Evolutionary conservation across 2,888 invertebrate species (phyloP).

Genomic region (Silvanus unidentatus): DNA sequence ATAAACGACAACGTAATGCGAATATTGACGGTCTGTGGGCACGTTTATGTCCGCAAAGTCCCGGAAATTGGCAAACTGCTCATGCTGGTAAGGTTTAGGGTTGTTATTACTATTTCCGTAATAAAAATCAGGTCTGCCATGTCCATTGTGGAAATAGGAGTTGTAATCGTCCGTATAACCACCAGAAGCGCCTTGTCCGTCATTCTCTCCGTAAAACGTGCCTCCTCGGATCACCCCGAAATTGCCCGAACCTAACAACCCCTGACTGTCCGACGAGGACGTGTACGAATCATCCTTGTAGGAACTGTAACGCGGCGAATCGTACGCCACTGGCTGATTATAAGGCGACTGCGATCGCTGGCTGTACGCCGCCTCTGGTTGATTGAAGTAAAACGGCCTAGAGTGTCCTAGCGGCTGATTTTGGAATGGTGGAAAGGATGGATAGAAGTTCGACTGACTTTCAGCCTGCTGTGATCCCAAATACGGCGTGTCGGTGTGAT

Average conservation of each 20-base stretch:
- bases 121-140: constrained; percentile 62
- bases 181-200: constrained; percentile 57
- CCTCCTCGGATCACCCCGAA: constrained; percentile 83
- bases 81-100: constrained; percentile 69
- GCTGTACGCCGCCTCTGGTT: constrained; percentile 57
- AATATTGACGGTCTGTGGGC: constrained; percentile 74
- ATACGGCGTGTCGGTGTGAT: no score
- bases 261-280: constrained; percentile 38
- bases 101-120: constrained; percentile 47
- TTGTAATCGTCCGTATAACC: constrained; percentile 51
- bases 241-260: constrained; percentile 74
- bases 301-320: constrained; percentile 41
- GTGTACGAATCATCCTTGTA: constrained; percentile 29
- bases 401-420: constrained; percentile 60
- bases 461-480: no score
- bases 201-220: constrained; percentile 74
- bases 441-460: constrained; percentile 65
- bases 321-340: constrained; percentile 36
- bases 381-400: constrained; percentile 52
- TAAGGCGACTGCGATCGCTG: constrained; percentile 49
- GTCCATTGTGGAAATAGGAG: constrained; percentile 62
- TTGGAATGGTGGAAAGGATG: constrained; percentile 53
- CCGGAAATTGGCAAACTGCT: constrained; percentile 84
- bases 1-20: constrained; percentile 77
- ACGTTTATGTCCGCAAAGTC: constrained; percentile 88